Base-by-base conservation (phyloP, 1,140 invertebrate genomes). In the Oryctes rhinoceros region DNA sequence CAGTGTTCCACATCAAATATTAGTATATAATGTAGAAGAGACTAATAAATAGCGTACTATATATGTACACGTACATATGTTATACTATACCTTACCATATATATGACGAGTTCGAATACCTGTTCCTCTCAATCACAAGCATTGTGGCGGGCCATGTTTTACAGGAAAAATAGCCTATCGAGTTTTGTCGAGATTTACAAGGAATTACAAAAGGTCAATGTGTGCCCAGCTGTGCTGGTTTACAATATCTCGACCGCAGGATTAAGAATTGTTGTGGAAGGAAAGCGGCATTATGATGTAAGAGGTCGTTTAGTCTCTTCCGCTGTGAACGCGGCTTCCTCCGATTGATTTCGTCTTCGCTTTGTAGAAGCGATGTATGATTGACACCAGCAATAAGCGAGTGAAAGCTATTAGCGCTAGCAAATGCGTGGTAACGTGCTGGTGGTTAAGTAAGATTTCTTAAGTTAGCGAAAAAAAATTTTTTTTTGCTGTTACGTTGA, bases 171-270 rank as follows among this genome's bases (percentile, higher is more conserved):
- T 76, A 76, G 74, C 74, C 74, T 48, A 76, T 76, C 74, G 74
- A 76, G 74, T 20, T 76, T 76, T 48, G 30, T 76, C 74, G 74
- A 76, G 74, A 76, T 76, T 76, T 76, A 76, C 74, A 76, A 47
- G 65, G 20, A 76, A 76, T 48, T 15, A 76, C 74, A 76, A 76
- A 44, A 76, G 74, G 74, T 76, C 74, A 76, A 76, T 76, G 74
- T 76, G 74, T 76, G 74, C 74, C 74, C 74, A 76, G 74, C 74
- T 76, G 74, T 76, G 65, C 65, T 4, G 65, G 9, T 24, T 67
- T 11, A 76, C 74, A 76, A 44, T 76, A 76, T 76, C 74, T 39
- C 44, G n/a, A 76, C 74, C 74, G 44, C 74, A 76, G 74, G 74
- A 76, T 76, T 76, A 76, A 48, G 74, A 76, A 76, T 76, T 76